These are phyloP conservation scores for Chrysemys picta DNA, from an alignment of 2,113 vertebrate genomes.

Conservation along the genomic window DNA sequence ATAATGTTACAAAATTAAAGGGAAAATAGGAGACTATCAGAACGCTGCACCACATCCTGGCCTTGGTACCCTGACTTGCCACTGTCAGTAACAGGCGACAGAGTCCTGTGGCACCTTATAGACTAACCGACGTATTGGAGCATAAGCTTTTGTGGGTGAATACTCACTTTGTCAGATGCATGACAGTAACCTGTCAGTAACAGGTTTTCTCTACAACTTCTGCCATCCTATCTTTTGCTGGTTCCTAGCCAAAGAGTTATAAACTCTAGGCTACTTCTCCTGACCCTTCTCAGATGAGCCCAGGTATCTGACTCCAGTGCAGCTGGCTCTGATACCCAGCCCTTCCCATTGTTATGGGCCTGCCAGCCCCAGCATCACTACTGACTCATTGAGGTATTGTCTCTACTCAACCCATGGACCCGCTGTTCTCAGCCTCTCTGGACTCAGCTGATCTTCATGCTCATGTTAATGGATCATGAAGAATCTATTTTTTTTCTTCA, in stretches of 20 bases:
- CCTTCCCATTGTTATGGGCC: neutral
- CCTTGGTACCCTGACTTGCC: no score
- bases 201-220: neutral
- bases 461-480: neutral
- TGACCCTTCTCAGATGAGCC: neutral
- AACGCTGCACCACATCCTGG: neutral
- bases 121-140: no score
- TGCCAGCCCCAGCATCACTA: neutral
- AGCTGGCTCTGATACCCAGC: neutral
- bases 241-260: neutral
- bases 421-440: neutral
- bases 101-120: no score
- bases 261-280: neutral
- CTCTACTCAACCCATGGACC: neutral
- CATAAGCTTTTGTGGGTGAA: no score
- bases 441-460: rapidly evolving
- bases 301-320: neutral
- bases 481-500: neutral
- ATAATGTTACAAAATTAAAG: neutral
- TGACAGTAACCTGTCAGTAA: no score
- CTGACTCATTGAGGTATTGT: neutral
- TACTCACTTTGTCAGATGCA: no score
- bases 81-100: neutral
- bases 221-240: neutral
- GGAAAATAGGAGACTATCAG: neutral